Percentiles rank a stretch among this genome's conserved stretches.
phyloP scores from a whole-genome alignment of 2,888 invertebrate species.

The Podabrus alpinus region DNA sequence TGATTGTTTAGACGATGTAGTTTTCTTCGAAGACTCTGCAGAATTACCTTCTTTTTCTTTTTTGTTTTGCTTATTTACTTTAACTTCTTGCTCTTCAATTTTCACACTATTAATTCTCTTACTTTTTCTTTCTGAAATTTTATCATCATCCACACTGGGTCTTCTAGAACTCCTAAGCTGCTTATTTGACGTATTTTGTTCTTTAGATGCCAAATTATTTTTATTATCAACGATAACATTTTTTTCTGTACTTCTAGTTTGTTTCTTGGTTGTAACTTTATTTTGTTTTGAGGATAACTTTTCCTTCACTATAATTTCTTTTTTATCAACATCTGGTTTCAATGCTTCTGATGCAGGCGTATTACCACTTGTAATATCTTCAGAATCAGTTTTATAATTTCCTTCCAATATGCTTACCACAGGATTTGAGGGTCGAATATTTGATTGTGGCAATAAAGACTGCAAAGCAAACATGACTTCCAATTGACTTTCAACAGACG shows the following conservation, averaged over 20 bases:
- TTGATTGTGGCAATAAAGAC: constrained; percentile 20
- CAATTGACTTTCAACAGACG: constrained; percentile 39
- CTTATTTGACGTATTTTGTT: not conserved
- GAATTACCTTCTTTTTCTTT: not conserved
- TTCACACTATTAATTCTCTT: not conserved
- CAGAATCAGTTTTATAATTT: not conserved
- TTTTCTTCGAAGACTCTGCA: not conserved
- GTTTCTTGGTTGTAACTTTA: not conserved
- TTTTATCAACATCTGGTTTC: not conserved
- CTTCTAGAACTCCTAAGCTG: not conserved
- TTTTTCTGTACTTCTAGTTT: not conserved
- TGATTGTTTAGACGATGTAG: not conserved
- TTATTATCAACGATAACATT: not conserved
- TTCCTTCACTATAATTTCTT: not conserved
- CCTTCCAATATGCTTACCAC: constrained; percentile 30
- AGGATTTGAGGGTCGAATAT: constrained; percentile 34
- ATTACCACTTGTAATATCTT: not conserved
- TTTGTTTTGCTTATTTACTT: not conserved
- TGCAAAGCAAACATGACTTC: constrained; percentile 40
- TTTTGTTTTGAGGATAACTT: not conserved
- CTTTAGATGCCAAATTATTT: not conserved
- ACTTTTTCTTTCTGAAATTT: not conserved
- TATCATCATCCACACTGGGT: not conserved
- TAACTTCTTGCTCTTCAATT: not conserved
- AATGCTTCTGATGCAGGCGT: not conserved